A percentile compares a stretch with the other conserved stretches of the same genome.
Conservation (phyloP, 1,140 invertebrate species). For the Probaryconus sp. region DNA sequence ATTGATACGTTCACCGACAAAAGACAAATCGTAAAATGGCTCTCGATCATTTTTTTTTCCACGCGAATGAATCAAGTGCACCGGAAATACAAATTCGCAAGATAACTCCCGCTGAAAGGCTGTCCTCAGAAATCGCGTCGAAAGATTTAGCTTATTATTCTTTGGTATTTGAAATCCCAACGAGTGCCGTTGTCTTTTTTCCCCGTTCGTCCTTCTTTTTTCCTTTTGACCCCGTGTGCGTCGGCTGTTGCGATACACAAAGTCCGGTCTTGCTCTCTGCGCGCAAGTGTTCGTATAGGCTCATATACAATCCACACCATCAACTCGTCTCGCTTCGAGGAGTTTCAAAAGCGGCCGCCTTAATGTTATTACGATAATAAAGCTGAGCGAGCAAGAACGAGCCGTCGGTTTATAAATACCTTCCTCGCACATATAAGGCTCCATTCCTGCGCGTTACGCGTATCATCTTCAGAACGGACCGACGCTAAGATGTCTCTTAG, state of each 20-base stretch:
- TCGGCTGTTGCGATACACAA: slow-evolving; percentile 61
- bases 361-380: slow-evolving; percentile 76
- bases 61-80: no score
- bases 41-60: no score
- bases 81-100: no score
- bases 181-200: slow-evolving; percentile 24
- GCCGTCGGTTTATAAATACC: slow-evolving; percentile 70
- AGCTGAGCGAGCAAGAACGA: slow-evolving; percentile 68
- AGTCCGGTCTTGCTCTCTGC: slow-evolving; percentile 59
- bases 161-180: slow-evolving; percentile 34
- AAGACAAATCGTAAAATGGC: no score
- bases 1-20: no score
- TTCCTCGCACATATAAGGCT: slow-evolving; percentile 60
- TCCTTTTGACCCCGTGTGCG: slow-evolving; percentile 52
- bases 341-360: slow-evolving; percentile 72
- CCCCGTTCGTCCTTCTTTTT: slow-evolving; percentile 23
- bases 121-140: background rate
- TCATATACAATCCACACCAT: slow-evolving; percentile 55
- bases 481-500: slow-evolving; percentile 39
- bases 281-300: slow-evolving; percentile 48
- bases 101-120: no score
- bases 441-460: slow-evolving; percentile 61
- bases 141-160: slow-evolving; percentile 28
- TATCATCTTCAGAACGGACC: slow-evolving; percentile 55
- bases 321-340: slow-evolving; percentile 59